Percentiles rank a stretch among this genome's conserved stretches.
phyloP scores from a whole-genome alignment of 2,888 invertebrate genomes.

The Cryptocephalus primarius region DNA sequence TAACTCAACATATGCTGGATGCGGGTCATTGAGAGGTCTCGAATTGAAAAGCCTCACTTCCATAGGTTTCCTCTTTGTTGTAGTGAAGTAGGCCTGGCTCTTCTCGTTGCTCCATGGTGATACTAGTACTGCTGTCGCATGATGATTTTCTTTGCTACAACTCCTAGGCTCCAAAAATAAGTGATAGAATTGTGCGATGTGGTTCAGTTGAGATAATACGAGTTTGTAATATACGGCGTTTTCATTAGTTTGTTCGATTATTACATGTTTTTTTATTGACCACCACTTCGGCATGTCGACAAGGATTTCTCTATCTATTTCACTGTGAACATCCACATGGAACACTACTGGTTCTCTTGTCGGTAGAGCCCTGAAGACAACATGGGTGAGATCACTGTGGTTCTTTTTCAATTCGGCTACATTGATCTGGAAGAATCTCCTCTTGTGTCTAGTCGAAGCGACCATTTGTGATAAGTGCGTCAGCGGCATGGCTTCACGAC shows the following conservation, averaged over 20 bases:
- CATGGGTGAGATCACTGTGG: conserved; percentile 50
- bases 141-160: conserved; percentile 40
- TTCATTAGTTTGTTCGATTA: conserved; percentile 45
- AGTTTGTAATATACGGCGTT: conserved; percentile 52
- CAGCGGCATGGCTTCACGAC: conserved; percentile 47
- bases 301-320: conserved; percentile 28
- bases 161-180: conserved; percentile 46
- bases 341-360: conserved; percentile 49
- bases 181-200: conserved; percentile 48
- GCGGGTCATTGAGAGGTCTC: conserved; percentile 33
- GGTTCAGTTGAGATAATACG: conserved; percentile 44
- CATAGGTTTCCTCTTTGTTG: conserved; percentile 40
- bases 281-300: conserved; percentile 28
- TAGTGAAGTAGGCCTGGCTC: conserved; percentile 48
- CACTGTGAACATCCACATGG: conserved; percentile 53
- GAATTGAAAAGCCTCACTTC: conserved; percentile 46
- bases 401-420: conserved; percentile 48
- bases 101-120: conserved; percentile 58
- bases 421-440: conserved; percentile 45
- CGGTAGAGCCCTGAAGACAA: conserved; percentile 56
- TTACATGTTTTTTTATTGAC: conserved; percentile 26
- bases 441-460: conserved; percentile 39
- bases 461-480: conserved; percentile 45
- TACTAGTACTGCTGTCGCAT: conserved; percentile 48
- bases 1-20: conserved; percentile 45